These are phyloP conservation scores for Sebastes oblongus DNA, from an alignment of 2,797 vertebrate genomes.

Conservation along the genomic window DNA sequence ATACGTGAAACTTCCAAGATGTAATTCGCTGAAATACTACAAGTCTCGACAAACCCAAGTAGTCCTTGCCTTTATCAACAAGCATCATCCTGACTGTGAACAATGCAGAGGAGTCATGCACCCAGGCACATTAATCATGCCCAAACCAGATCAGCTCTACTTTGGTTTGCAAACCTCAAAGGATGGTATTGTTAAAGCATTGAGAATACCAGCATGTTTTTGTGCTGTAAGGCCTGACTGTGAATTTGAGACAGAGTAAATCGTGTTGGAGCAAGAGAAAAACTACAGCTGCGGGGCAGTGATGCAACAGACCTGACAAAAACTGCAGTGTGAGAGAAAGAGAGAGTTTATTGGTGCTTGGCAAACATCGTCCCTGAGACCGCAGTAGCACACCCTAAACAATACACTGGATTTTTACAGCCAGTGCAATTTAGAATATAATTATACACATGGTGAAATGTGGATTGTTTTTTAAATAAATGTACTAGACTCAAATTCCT, in stretches of 20 bases:
- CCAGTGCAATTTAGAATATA: not conserved
- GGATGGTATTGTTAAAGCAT: not conserved
- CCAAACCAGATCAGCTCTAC: slow-evolving; percentile 9
- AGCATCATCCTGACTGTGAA: slow-evolving; percentile 20
- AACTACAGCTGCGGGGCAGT: slow-evolving; percentile 17
- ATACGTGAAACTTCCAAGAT: not conserved
- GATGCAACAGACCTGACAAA: slow-evolving; percentile 39
- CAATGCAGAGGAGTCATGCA: slow-evolving; percentile 30
- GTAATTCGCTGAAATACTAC: not conserved
- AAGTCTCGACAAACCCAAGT: not conserved
- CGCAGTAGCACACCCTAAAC: slow-evolving; percentile 10
- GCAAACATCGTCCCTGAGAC: not conserved
- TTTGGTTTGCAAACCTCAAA: slow-evolving; percentile 15
- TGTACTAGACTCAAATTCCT: not conserved
- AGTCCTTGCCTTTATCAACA: slow-evolving; percentile 9
- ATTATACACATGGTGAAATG: not conserved
- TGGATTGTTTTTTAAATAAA: not conserved
- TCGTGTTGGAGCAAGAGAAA: slow-evolving; percentile 49
- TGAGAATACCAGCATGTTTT: not conserved
- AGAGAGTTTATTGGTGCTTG: slow-evolving; percentile 13
- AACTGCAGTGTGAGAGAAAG: not conserved
- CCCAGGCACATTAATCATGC: slow-evolving; percentile 18
- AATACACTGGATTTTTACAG: not conserved
- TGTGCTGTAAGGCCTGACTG: slow-evolving; percentile 6
- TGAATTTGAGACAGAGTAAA: slow-evolving; percentile 9